Conservation (phyloP, 1,140 invertebrate genomes). For the Neelides sp. region DNA sequence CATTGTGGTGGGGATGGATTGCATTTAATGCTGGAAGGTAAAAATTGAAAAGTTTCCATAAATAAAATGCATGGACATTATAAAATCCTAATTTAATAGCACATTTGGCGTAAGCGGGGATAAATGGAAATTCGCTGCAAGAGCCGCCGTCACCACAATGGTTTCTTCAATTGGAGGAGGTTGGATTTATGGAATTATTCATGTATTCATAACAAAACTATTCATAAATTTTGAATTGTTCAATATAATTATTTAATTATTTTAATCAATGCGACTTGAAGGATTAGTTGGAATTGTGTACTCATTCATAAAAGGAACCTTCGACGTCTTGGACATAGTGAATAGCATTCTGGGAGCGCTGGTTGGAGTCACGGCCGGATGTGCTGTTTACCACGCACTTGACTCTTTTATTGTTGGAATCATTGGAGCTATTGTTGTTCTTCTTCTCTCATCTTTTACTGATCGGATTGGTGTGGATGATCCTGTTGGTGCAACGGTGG, state of each 20-base stretch:
- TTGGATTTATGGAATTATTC: no score
- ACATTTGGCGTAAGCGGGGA: constrained; percentile 49
- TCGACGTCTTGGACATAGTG: constrained; percentile 11
- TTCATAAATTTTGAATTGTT: no score
- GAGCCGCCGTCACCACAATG: constrained; percentile 40
- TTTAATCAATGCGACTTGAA: no score
- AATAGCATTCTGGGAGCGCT: constrained; percentile 18
- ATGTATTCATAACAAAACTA: no score
- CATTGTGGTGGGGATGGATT: constrained; percentile 90
- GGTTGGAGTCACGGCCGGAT: constrained; percentile 49
- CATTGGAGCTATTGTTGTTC: constrained; percentile 59
- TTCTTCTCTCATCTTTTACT: constrained; percentile 54
- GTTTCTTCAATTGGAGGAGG: constrained; percentile 4
- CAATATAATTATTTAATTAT: no score
- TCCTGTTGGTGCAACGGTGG: constrained; percentile 75
- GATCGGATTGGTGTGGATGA: constrained; percentile 70
- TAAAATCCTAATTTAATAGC: no score
- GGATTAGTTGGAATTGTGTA: background rate
- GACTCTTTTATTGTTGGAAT: constrained; percentile 68
- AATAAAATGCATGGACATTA: no score
- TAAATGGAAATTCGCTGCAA: constrained; percentile 76
- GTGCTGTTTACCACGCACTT: constrained; percentile 71
- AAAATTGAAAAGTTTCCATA: no score
- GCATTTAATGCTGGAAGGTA: constrained; percentile 85
- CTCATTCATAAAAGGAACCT: background rate